These are phyloP conservation scores for Drosophila watanabei DNA, from an alignment of 1,140 invertebrate species.

Conservation along the genomic window DNA sequence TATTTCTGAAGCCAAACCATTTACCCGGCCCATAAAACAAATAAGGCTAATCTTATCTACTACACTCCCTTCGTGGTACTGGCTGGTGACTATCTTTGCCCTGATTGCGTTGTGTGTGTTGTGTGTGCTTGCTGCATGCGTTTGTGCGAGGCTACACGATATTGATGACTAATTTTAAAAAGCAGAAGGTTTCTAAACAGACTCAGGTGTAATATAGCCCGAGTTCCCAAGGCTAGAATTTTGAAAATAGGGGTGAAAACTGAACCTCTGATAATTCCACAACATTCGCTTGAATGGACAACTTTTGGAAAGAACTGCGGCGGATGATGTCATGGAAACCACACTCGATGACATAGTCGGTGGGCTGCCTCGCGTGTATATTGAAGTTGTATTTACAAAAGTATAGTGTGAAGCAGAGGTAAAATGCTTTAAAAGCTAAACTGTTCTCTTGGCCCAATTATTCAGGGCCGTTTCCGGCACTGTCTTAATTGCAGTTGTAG, in stretches of 20 bases:
- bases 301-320: constrained; percentile 5
- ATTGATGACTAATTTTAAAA: constrained; percentile 23
- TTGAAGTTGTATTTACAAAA: background rate
- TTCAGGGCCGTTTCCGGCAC: background rate
- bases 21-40: constrained; percentile 40
- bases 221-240: background rate
- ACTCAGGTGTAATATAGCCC: background rate
- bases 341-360: constrained; percentile 12
- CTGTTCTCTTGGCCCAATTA: constrained; percentile 2
- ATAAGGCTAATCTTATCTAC: constrained; percentile 47
- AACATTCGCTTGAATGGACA: constrained; percentile 1
- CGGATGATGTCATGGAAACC: constrained; percentile 24
- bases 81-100: constrained; percentile 8
- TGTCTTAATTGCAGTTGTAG: background rate
- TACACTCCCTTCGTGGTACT: constrained; percentile 21
- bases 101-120: constrained; percentile 12
- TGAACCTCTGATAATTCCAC: background rate
- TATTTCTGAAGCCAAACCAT: constrained; percentile 18
- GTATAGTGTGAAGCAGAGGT: background rate
- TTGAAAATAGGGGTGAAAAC: background rate
- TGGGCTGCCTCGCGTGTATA: background rate
- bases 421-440: constrained; percentile 13
- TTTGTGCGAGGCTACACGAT: background rate
- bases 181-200: background rate
- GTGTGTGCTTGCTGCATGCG: background rate